Percentiles rank a stretch among this genome's conserved stretches.
Conservation (phyloP, 2,797 vertebrate species). For the Phoebastria nigripes region DNA sequence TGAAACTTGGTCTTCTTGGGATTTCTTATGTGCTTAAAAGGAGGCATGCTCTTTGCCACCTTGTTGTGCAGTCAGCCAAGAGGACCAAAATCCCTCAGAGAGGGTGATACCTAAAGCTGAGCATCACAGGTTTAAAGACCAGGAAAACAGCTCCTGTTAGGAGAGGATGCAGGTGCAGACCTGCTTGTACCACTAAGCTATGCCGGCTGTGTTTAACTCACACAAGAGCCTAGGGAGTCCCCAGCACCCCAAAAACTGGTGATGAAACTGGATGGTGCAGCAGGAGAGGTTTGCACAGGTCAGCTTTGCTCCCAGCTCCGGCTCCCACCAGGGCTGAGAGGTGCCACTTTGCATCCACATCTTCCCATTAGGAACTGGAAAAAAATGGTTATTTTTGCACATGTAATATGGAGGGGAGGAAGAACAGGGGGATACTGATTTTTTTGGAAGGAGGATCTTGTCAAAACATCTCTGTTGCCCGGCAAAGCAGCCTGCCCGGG, state of each 20-base stretch:
- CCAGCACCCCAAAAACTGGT: background rate
- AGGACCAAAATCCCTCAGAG: background rate
- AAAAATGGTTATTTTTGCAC: background rate
- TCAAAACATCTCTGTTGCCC: background rate
- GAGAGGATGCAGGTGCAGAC: background rate
- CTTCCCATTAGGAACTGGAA: background rate
- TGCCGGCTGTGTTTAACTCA: background rate
- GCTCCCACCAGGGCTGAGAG: background rate
- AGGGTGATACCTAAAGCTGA: background rate
- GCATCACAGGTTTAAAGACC: background rate
- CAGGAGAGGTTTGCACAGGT: background rate
- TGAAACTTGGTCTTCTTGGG: background rate
- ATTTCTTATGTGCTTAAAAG: background rate
- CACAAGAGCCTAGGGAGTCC: background rate
- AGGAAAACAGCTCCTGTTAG: background rate
- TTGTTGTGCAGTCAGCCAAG: background rate
- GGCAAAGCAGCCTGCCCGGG: background rate
- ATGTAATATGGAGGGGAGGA: fast-evolving
- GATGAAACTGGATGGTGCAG: background rate
- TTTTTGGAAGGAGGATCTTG: background rate
- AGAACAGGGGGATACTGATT: background rate
- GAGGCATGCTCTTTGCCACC: background rate
- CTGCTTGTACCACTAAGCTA: background rate
- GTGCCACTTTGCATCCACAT: background rate
- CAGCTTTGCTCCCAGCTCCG: background rate